Conservation (phyloP, 2,113 vertebrate genomes). For the Neofelis nebulosa region DNA sequence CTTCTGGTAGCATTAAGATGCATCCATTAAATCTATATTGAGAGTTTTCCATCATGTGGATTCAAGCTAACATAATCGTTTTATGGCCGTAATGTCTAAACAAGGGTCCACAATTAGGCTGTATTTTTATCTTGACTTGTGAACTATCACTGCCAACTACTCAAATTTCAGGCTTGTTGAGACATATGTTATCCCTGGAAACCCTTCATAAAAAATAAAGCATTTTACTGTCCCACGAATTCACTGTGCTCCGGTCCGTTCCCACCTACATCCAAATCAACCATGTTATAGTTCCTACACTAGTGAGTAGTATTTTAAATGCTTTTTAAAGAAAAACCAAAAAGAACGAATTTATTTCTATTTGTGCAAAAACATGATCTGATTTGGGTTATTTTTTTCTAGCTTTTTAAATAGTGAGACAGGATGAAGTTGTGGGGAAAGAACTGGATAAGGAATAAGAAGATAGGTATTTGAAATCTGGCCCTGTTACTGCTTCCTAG, state of each 20-base stretch:
- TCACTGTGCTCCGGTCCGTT: slow-evolving; percentile 40
- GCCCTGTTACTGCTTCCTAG: neutral
- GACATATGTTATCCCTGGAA: slow-evolving; percentile 78
- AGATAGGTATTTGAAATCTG: slow-evolving; percentile 1
- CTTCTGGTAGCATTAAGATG: slow-evolving; percentile 33
- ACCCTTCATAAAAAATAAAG: slow-evolving; percentile 63
- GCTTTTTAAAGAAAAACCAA: slow-evolving; percentile 63
- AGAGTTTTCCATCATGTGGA: slow-evolving; percentile 77
- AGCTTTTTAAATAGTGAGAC: slow-evolving; percentile 32
- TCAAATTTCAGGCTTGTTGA: slow-evolving; percentile 77
- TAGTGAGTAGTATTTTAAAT: slow-evolving; percentile 52
- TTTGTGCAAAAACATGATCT: slow-evolving; percentile 43
- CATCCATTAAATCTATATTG: slow-evolving; percentile 69
- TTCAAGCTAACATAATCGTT: slow-evolving; percentile 62
- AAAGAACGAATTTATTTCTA: slow-evolving; percentile 47
- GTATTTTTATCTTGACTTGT: slow-evolving; percentile 80
- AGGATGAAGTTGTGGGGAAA: neutral
- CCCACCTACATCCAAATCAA: slow-evolving; percentile 60
- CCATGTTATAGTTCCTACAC: slow-evolving; percentile 49
- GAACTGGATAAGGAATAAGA: neutral
- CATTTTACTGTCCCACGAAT: slow-evolving; percentile 62
- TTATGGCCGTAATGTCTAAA: slow-evolving; percentile 73
- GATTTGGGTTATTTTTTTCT: slow-evolving; percentile 50
- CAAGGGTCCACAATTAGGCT: slow-evolving; percentile 65
- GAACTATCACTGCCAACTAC: slow-evolving; percentile 58